Percentiles rank a stretch among this genome's conserved stretches.
Evolutionary conservation across 92 coral and sea anemone species (phyloP).

Genomic region (Chrysogorgia sp.): DNA sequence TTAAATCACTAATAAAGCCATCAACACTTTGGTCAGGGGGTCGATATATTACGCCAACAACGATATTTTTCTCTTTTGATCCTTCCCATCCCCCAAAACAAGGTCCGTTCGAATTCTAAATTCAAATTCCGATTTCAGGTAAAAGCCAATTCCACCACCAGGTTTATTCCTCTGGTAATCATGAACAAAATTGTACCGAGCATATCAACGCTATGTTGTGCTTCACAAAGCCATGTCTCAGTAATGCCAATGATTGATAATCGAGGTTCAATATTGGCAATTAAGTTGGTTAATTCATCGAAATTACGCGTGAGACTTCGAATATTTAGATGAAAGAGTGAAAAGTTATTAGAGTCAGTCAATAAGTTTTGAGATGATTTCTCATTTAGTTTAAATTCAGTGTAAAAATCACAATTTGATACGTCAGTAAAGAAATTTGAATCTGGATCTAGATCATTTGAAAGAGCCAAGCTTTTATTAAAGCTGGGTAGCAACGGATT

Average conservation of each 20-base stretch:
- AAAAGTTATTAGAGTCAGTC: background rate
- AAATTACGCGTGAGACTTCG: constrained; percentile 5
- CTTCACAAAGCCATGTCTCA: background rate
- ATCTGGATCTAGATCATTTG: constrained; percentile 11
- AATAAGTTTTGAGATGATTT: no score
- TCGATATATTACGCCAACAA: constrained; percentile 29
- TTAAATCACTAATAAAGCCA: no score
- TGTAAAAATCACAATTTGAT: constrained; percentile 28
- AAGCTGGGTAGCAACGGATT: constrained; percentile 17
- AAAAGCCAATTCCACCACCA: constrained; percentile 9
- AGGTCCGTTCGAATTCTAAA: constrained; percentile 50
- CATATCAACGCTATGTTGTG: background rate
- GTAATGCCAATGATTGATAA: background rate
- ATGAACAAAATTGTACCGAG: background rate
- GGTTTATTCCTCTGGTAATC: background rate
- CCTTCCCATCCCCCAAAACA: constrained; percentile 31
- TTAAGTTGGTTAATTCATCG: background rate
- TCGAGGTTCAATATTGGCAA: background rate
- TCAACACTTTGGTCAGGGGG: constrained; percentile 35
- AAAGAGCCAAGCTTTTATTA: background rate
- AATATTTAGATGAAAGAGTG: background rate
- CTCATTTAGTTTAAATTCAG: background rate
- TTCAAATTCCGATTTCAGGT: constrained; percentile 42
- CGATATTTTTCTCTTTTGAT: constrained; percentile 38
- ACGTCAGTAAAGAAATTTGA: background rate